A percentile compares a stretch with the other conserved stretches of the same genome.
These are phyloP conservation scores for Harpagifer antarcticus DNA, from an alignment of 2,797 vertebrate species.

Conservation along the genomic window DNA sequence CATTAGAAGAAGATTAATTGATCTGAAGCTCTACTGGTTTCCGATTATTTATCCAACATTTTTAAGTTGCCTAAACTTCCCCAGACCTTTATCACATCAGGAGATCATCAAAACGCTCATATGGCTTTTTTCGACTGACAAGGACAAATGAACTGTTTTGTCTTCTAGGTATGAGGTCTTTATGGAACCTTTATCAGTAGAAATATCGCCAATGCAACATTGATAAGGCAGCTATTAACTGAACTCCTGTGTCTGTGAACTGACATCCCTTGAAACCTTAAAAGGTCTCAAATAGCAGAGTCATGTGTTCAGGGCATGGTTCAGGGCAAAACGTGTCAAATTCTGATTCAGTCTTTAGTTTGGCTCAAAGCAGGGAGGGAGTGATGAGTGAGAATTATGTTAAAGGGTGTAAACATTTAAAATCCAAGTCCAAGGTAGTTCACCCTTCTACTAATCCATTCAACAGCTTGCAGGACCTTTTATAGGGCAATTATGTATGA, in stretches of 20 bases:
- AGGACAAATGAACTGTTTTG: background rate
- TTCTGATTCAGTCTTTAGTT: background rate
- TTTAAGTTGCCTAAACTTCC: background rate
- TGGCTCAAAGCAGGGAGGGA: background rate
- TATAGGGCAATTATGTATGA: conserved; percentile 5
- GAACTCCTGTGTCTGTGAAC: conserved; percentile 8
- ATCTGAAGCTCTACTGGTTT: conserved; percentile 6
- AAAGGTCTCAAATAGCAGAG: conserved; percentile 22
- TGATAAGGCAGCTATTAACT: background rate
- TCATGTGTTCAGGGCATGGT: background rate
- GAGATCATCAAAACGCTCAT: too few relatives aligned
- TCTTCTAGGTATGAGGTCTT: background rate
- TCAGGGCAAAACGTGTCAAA: background rate
- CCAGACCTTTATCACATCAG: background rate
- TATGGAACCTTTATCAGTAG: conserved; percentile 4
- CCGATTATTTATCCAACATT: background rate
- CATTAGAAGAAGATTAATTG: background rate
- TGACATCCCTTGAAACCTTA: conserved; percentile 20
- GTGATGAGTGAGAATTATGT: background rate
- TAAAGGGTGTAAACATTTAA: conserved; percentile 10
- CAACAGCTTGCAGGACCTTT: conserved; percentile 13
- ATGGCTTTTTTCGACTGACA: too few relatives aligned
- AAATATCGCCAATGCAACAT: conserved; percentile 37
- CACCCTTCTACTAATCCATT: conserved; percentile 10
- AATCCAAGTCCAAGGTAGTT: background rate